Evolutionary conservation across 2,888 invertebrate species (phyloP).

Genomic region (Hemicrepidius hirtus): DNA sequence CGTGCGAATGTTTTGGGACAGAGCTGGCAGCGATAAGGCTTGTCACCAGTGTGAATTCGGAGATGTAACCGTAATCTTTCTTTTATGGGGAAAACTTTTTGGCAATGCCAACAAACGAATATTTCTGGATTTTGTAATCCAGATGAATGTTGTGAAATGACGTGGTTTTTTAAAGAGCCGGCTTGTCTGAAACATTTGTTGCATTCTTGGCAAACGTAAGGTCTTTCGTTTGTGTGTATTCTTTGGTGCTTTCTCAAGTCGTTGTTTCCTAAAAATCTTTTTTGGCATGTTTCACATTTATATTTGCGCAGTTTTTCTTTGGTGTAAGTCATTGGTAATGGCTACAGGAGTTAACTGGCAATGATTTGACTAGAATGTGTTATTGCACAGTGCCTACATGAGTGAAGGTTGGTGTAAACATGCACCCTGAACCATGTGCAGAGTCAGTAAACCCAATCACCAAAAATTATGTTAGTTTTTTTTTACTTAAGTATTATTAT

Average conservation of each 20-base stretch:
- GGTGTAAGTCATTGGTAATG: constrained; percentile 73
- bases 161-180: constrained; percentile 79
- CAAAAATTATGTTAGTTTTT: constrained; percentile 61
- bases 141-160: constrained; percentile 74
- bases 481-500: constrained; percentile 48
- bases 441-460: constrained; percentile 67
- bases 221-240: constrained; percentile 79
- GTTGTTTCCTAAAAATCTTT: constrained; percentile 78
- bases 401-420: constrained; percentile 55
- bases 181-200: constrained; percentile 79
- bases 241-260: constrained; percentile 81
- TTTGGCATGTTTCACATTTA: constrained; percentile 79
- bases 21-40: constrained; percentile 78
- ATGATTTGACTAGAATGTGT: constrained; percentile 56
- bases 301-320: constrained; percentile 70
- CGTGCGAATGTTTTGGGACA: constrained; percentile 82
- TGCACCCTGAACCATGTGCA: constrained; percentile 67
- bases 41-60: constrained; percentile 82
- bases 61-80: constrained; percentile 84
- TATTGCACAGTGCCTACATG: constrained; percentile 53
- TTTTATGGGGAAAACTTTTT: constrained; percentile 84
- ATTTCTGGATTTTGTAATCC: constrained; percentile 69
- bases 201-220: constrained; percentile 79
- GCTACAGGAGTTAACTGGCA: constrained; percentile 46
- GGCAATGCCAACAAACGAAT: constrained; percentile 84